Evolutionary conservation across 1,140 invertebrate genomes (phyloP).

Genomic region (Trichonephila clavata): DNA sequence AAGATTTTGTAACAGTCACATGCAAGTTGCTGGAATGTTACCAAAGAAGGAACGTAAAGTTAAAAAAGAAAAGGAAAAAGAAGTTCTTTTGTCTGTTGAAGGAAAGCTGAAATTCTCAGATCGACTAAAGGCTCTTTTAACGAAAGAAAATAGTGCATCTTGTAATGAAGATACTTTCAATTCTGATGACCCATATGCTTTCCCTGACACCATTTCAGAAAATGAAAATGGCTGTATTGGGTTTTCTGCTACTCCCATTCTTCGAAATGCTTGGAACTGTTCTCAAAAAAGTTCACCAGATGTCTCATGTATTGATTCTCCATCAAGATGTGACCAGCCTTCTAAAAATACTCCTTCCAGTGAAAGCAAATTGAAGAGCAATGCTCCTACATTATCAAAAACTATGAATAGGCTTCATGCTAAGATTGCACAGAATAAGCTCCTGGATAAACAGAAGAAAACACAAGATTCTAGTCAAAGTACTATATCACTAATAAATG

Average conservation of each 20-base stretch:
- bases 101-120: slow-evolving; percentile 83
- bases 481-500: slow-evolving; percentile 45
- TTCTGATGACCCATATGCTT: slow-evolving; percentile 84
- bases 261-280: slow-evolving; percentile 70
- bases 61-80: slow-evolving; percentile 81
- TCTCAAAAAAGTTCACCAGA: slow-evolving; percentile 74
- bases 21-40: slow-evolving; percentile 83
- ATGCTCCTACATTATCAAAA: slow-evolving; percentile 80
- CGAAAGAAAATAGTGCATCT: slow-evolving; percentile 79
- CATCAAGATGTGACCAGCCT: slow-evolving; percentile 30
- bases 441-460: slow-evolving; percentile 82
- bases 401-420: slow-evolving; percentile 83
- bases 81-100: slow-evolving; percentile 80
- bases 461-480: slow-evolving; percentile 79
- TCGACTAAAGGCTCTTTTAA: slow-evolving; percentile 82
- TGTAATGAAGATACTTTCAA: slow-evolving; percentile 77
- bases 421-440: slow-evolving; percentile 83
- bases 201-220: slow-evolving; percentile 83
- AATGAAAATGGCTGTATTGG: slow-evolving; percentile 78
- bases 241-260: slow-evolving; percentile 64
- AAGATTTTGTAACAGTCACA: slow-evolving; percentile 84
- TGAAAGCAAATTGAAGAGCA: slow-evolving; percentile 77
- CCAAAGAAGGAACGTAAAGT: slow-evolving; percentile 83
- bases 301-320: slow-evolving; percentile 52
- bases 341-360: slow-evolving; percentile 23